A percentile compares a stretch with the other conserved stretches of the same genome.
These are phyloP conservation scores for Notechis scutatus DNA, from an alignment of 2,113 vertebrate genomes.

Conservation along the genomic window DNA sequence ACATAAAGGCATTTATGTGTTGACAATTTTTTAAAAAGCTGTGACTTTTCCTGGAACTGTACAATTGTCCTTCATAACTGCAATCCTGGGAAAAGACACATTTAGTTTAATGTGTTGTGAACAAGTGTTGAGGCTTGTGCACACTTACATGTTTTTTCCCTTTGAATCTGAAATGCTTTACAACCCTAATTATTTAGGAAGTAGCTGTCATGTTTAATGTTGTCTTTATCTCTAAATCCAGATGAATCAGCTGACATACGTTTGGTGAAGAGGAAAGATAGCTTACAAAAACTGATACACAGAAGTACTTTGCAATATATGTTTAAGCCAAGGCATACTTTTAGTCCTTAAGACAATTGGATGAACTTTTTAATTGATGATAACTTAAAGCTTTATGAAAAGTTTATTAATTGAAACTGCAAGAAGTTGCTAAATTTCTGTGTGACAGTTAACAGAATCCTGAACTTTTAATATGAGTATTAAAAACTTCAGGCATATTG, in stretches of 20 bases:
- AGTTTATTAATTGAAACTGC: neutral
- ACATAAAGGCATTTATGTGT: neutral
- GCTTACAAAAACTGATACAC: constrained; percentile 44
- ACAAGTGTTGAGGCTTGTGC: neutral
- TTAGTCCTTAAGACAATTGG: constrained; percentile 56
- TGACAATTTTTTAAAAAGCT: neutral
- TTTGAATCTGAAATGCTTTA: neutral
- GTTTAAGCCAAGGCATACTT: constrained; percentile 53
- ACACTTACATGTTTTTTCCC: neutral
- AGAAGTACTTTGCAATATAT: constrained; percentile 52
- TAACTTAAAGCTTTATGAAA: constrained; percentile 42
- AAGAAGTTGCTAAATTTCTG: neutral
- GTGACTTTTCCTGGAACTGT: neutral
- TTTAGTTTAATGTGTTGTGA: neutral
- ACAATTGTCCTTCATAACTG: neutral
- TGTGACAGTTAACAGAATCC: neutral
- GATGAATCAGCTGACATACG: neutral
- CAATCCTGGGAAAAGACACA: neutral
- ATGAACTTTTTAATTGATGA: constrained; percentile 43
- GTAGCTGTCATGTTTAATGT: neutral
- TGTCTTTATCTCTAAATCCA: neutral
- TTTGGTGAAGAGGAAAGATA: constrained; percentile 50
- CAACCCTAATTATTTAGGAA: neutral
- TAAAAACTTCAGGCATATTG: neutral
- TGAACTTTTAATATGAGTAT: neutral